phyloP scores from a whole-genome alignment of 2,888 invertebrate species.

The Formica aserva region DNA sequence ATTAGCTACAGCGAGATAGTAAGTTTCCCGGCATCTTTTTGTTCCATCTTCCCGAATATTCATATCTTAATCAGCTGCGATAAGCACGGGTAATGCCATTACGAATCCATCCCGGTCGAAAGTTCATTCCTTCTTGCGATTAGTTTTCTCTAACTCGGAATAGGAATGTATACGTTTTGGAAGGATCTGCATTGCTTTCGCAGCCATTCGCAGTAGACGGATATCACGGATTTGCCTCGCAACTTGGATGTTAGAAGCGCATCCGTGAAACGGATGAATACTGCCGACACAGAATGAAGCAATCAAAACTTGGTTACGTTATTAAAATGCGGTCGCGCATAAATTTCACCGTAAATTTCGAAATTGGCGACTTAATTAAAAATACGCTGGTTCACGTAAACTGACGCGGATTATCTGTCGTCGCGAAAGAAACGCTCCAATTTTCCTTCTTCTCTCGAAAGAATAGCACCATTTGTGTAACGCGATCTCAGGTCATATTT shows the following conservation, averaged over 20 bases:
- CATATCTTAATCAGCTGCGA: slow-evolving; percentile 19
- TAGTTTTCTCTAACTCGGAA: not conserved
- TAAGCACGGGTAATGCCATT: not conserved
- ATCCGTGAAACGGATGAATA: not conserved
- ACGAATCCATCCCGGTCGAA: not conserved
- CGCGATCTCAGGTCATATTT: not conserved
- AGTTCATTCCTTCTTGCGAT: slow-evolving; percentile 20
- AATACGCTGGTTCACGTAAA: not conserved
- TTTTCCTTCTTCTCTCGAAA: not conserved
- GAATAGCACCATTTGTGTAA: not conserved
- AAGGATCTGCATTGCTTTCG: not conserved
- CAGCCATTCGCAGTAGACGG: slow-evolving; percentile 14
- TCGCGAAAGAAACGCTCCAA: not conserved
- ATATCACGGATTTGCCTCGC: slow-evolving; percentile 35
- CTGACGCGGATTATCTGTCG: not conserved
- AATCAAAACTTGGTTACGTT: slow-evolving; percentile 49
- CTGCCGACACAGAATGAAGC: slow-evolving; percentile 27
- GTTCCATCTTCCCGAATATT: slow-evolving; percentile 17
- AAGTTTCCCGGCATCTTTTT: not conserved
- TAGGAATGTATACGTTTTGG: not conserved
- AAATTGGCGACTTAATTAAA: not conserved
- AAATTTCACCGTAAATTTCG: slow-evolving; percentile 22
- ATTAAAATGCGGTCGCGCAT: slow-evolving; percentile 41
- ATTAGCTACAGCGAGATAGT: not conserved
- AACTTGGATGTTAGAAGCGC: slow-evolving; percentile 24